phyloP scores from a whole-genome alignment of 2,113 vertebrate species.

The Oceanodroma tethys region DNA sequence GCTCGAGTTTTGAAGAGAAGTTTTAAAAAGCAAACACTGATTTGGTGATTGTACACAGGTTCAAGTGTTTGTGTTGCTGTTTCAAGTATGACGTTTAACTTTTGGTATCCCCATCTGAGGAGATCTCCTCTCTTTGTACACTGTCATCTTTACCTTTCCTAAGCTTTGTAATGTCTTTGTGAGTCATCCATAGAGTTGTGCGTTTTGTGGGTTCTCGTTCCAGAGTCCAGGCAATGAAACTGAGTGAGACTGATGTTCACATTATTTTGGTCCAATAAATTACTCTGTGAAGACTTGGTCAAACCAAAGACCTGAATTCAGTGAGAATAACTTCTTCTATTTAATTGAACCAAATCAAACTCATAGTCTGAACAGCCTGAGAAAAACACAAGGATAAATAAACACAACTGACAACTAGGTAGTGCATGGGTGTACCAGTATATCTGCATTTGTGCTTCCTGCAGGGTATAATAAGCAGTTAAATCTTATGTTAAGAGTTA shows the following conservation, averaged over 20 bases:
- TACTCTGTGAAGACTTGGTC: not conserved
- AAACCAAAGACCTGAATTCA: not conserved
- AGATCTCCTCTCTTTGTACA: not conserved
- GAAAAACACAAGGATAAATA: not conserved
- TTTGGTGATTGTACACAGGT: not conserved
- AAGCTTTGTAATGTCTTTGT: not conserved
- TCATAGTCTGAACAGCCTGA: not conserved
- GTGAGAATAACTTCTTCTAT: not conserved
- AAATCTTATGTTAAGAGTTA: not conserved
- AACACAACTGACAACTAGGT: not conserved
- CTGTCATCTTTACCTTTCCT: not conserved
- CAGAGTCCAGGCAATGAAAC: not conserved
- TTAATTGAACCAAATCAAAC: not conserved
- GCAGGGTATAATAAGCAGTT: not conserved
- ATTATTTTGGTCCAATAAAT: not conserved
- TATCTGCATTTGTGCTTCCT: not conserved
- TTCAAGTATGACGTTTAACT: not conserved
- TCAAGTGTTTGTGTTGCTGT: not conserved
- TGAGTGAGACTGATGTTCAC: rapidly evolving
- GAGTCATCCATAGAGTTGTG: not conserved
- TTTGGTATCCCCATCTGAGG: not conserved
- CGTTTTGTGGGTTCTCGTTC: not conserved
- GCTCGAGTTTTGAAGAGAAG: not conserved
- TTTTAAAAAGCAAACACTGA: not conserved
- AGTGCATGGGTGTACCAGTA: rapidly evolving